Evolutionary conservation across 2,888 invertebrate species (phyloP), one percentile per base, ranked within the genome.

Genomic region (Acholoe squamosa): DNA sequence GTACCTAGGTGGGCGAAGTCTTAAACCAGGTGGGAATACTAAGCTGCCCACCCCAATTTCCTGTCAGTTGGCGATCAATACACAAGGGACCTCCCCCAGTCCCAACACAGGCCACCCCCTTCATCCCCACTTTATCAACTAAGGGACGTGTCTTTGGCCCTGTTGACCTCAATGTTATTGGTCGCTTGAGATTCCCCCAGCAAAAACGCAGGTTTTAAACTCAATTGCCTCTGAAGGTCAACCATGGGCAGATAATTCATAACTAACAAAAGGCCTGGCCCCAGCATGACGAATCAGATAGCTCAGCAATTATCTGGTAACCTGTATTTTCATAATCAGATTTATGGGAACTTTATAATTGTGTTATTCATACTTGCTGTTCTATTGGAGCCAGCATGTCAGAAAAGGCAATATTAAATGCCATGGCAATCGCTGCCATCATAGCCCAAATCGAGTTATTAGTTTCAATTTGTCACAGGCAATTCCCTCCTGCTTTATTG

Each of bases 101-200:
- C 22, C 22, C 61, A 3, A 28, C 28, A 28, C 25, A 71, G 28
- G 71, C 19, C 71, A 22, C 31, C 28, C 3, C 71, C 71, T 71
- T 71, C 71, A 71, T 28, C 14, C 71, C 71, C 71, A 71, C 71
- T 71, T 71, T 71, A 71, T 71, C 71, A 71, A 71, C 28, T 71
- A 25, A 25, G 71, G 25, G 71, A 25, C 28, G 71, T 71, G 25
- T 71, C 71, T 71, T 71, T 71, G 71, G 28, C 71, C 71, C 71
- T 71, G 71, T 71, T 71, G 71, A 71, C 71, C 71, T 16, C 71
- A 71, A 71, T 71, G 12, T 7, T 31, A 71, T 31, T 25, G 31
- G 71, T 71, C 25, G 71, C 71, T 31, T 25, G 71, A 14, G 14
- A 71, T 14, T 5, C 14, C 25, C 0, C 71, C 16, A 28, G 31